Percentiles rank a stretch among this genome's conserved stretches.
phyloP scores from a whole-genome alignment of 1,140 invertebrate genomes.

The Nixonia krombeini region DNA sequence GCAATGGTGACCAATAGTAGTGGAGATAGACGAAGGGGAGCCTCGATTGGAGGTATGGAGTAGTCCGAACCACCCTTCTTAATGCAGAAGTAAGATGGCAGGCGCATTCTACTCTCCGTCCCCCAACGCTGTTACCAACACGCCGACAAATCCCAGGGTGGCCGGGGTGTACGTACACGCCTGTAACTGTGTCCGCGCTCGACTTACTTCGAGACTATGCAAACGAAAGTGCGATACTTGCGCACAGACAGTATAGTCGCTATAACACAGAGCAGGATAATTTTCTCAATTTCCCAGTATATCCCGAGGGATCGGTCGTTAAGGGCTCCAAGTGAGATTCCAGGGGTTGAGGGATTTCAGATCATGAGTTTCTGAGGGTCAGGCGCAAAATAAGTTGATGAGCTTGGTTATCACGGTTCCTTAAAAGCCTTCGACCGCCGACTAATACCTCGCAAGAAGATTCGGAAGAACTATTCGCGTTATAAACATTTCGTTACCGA shows the following conservation, averaged over 20 bases:
- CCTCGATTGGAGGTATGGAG: constrained; percentile 53
- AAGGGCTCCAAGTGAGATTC: constrained; percentile 69
- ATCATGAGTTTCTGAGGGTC: constrained; percentile 57
- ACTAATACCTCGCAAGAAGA: constrained; percentile 63
- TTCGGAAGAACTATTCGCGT: constrained; percentile 9
- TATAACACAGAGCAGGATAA: constrained; percentile 64
- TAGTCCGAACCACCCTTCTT: constrained; percentile 63
- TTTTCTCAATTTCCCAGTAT: constrained; percentile 71
- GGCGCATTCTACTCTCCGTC: constrained; percentile 43
- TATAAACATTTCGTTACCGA: neutral
- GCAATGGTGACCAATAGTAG: constrained; percentile 52
- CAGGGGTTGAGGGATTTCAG: constrained; percentile 55
- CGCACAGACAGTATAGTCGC: constrained; percentile 56
- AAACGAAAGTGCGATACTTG: constrained; percentile 55
- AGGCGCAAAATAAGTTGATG: constrained; percentile 71
- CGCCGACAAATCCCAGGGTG: constrained; percentile 25
- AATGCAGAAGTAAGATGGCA: constrained; percentile 69
- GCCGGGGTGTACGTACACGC: constrained; percentile 1
- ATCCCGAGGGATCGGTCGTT: constrained; percentile 69
- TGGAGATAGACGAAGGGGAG: constrained; percentile 47
- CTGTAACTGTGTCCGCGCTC: constrained; percentile 22
- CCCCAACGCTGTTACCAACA: constrained; percentile 45
- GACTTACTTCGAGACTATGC: constrained; percentile 49
- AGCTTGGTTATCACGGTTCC: constrained; percentile 70
- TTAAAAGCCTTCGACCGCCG: constrained; percentile 54